Percentiles rank a stretch among this genome's conserved stretches.
These are phyloP conservation scores for Pseudachorutes palmiensis DNA, from an alignment of 1,140 invertebrate species.

Conservation along the genomic window DNA sequence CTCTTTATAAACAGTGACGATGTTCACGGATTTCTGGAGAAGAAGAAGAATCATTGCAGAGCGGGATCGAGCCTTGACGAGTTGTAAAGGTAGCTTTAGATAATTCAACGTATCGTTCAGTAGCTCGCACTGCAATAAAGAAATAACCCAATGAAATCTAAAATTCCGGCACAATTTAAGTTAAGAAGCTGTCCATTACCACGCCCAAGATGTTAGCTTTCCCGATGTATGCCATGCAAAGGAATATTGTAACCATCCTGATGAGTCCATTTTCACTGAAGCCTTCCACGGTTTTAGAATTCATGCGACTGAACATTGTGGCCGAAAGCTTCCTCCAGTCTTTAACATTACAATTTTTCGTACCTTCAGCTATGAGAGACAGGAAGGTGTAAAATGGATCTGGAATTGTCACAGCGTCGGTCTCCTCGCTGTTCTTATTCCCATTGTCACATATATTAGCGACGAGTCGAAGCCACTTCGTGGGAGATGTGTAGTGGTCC, in stretches of 20 bases:
- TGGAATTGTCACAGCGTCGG: neutral
- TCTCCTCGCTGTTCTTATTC: too few relatives aligned
- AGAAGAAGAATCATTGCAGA: slow-evolving; percentile 14
- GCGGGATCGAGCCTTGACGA: neutral
- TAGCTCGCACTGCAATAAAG: slow-evolving; percentile 14
- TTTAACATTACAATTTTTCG: neutral
- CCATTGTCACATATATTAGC: neutral
- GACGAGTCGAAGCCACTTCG: slow-evolving; percentile 1
- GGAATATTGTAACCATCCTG: slow-evolving; percentile 11
- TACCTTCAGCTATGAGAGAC: neutral
- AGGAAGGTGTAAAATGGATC: slow-evolving; percentile 14
- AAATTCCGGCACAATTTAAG: neutral
- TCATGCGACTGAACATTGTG: slow-evolving; percentile 14
- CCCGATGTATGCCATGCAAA: neutral
- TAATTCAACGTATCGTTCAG: slow-evolving; percentile 13
- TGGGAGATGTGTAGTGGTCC: neutral
- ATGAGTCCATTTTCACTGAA: slow-evolving; percentile 20
- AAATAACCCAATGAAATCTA: neutral
- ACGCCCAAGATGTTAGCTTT: neutral
- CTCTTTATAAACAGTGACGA: neutral
- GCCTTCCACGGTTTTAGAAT: neutral
- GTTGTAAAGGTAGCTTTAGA: neutral
- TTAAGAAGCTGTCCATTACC: neutral
- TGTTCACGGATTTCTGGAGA: neutral
- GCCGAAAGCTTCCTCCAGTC: slow-evolving; percentile 11